Evolutionary conservation across 2,113 vertebrate genomes (phyloP).

Genomic region (Bufo gargarizans): DNA sequence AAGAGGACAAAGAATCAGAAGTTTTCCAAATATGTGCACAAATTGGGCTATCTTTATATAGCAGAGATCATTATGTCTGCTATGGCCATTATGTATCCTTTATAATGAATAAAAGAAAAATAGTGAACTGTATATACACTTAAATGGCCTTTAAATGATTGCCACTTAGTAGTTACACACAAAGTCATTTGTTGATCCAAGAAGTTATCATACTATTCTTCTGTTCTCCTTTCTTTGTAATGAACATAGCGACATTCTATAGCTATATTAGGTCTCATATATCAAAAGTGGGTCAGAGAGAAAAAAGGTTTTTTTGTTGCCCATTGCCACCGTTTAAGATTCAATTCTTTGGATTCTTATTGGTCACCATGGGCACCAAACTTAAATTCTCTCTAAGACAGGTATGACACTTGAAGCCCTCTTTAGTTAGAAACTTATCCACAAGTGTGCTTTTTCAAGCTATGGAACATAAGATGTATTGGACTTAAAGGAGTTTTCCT

Average conservation of each 20-base stretch:
- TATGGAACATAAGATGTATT: not conserved
- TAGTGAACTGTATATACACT: not conserved
- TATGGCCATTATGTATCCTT: not conserved
- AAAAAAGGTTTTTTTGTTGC: not conserved
- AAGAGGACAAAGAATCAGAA: not conserved
- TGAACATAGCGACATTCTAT: not conserved
- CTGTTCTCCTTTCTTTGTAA: conserved; percentile 21
- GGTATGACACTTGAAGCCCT: not conserved
- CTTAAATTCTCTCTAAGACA: not conserved
- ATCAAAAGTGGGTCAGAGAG: not conserved
- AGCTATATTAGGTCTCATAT: not conserved
- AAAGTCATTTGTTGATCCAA: not conserved
- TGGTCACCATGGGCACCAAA: not conserved
- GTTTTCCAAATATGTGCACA: not conserved
- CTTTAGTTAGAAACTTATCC: not conserved
- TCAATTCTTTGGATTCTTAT: not conserved
- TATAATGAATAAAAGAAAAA: not conserved
- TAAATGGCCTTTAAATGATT: not conserved
- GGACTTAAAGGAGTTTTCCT: no score
- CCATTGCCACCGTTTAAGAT: not conserved
- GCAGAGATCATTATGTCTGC: no score
- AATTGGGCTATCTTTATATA: not conserved
- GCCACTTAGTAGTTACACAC: not conserved
- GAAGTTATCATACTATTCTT: conserved; percentile 41
- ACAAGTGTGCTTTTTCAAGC: not conserved